Percentiles rank a stretch among this genome's conserved stretches.
Evolutionary conservation across 2,797 vertebrate species (phyloP).

Genomic region (Sarcophilus harrisii): DNA sequence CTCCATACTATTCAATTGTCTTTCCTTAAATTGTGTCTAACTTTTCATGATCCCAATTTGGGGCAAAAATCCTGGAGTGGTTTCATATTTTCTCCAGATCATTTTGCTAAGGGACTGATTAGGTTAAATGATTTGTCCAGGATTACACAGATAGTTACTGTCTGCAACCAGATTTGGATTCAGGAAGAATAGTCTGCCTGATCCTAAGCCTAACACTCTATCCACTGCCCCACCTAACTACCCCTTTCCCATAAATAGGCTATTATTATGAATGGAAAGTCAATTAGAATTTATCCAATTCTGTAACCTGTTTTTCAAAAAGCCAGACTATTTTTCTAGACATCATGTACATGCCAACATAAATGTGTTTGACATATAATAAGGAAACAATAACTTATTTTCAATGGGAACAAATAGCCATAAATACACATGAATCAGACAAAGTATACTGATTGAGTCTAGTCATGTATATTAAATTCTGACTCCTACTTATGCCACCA

Average conservation of each 20-base stretch:
- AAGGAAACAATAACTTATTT: conserved; percentile 45
- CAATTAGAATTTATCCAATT: not conserved
- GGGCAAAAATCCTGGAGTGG: not conserved
- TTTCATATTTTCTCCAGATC: not conserved
- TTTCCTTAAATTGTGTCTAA: not conserved
- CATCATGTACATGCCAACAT: not conserved
- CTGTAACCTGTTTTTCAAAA: not conserved
- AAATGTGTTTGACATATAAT: conserved; percentile 4
- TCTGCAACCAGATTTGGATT: not conserved
- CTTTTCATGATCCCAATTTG: not conserved
- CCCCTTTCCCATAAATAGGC: not conserved
- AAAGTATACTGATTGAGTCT: conserved; percentile 11
- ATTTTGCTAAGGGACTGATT: not conserved
- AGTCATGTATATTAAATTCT: conserved; percentile 4
- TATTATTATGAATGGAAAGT: not conserved
- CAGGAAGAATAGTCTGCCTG: not conserved
- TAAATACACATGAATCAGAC: conserved; percentile 32
- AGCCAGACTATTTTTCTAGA: not conserved
- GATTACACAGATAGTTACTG: not conserved
- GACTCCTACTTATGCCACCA: not conserved
- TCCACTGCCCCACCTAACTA: not conserved
- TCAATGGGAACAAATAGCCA: conserved; percentile 17
- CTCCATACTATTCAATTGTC: not conserved
- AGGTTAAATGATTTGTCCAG: not conserved
- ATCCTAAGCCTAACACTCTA: not conserved